A percentile compares a stretch with the other conserved stretches of the same genome.
Evolutionary conservation across 2,888 invertebrate genomes (phyloP).

Genomic region (Beris chalybata): DNA sequence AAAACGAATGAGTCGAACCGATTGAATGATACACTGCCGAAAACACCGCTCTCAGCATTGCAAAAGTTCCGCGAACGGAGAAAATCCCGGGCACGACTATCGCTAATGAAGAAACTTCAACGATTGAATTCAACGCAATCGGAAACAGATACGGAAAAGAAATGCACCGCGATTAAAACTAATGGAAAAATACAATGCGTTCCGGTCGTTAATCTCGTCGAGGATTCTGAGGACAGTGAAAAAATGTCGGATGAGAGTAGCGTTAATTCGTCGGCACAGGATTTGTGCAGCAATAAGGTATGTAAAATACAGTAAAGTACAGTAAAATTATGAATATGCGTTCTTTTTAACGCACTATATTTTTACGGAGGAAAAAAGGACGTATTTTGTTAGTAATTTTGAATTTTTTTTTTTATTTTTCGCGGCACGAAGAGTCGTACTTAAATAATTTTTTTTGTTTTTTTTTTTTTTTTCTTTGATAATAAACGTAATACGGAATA

Average conservation of each 20-base stretch:
- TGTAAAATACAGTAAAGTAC: too few species aligned
- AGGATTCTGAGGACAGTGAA: slow-evolving; percentile 13
- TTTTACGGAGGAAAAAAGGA: too few species aligned
- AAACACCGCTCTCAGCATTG: slow-evolving; percentile 17
- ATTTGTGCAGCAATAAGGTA: slow-evolving; percentile 26
- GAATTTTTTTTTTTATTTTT: too few species aligned
- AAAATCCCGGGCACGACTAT: slow-evolving; percentile 28
- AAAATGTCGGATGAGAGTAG: slow-evolving; percentile 6
- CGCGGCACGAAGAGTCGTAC: too few species aligned
- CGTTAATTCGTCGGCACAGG: slow-evolving; percentile 9
- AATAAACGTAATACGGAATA: too few species aligned
- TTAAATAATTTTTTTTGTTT: too few species aligned
- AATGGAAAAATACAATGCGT: background rate
- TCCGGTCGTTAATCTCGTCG: background rate
- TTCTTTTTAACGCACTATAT: background rate
- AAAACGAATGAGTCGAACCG: slow-evolving; percentile 7
- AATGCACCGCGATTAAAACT: background rate
- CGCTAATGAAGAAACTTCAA: slow-evolving; percentile 22
- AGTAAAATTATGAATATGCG: background rate
- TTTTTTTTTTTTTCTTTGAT: too few species aligned
- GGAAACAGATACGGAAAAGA: slow-evolving; percentile 3
- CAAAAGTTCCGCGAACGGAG: slow-evolving; percentile 19
- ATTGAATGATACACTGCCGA: background rate
- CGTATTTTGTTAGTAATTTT: too few species aligned
- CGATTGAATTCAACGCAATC: slow-evolving; percentile 8